Base-by-base conservation (phyloP, 2,888 invertebrate genomes). In the Drosophila rellima region DNA sequence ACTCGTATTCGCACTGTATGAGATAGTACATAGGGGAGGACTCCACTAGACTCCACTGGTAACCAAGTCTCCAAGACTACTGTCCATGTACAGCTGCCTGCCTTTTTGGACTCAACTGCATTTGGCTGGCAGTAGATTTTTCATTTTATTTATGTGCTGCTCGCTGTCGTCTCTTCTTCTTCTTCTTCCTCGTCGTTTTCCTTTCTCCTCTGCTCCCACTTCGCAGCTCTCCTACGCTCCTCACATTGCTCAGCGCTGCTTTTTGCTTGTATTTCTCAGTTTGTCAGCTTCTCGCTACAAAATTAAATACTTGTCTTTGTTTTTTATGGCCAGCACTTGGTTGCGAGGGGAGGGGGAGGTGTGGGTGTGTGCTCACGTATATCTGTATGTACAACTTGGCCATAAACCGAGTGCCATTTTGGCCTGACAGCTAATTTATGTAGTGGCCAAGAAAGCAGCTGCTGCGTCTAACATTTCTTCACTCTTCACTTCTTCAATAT, bases 391-490 rank as follows among this genome's bases (percentile, higher is more conserved):
- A 62, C 48, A 70, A 75, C 71, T 77, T 85, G 79, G 74, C 71
- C 74, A 80, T 85, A 82, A 81, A 78, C 56, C 70, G 70, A 66
- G 65, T 75, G 74, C 79, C 80, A 82, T 82, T 88, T 81, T 73
- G 71, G 63, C 74, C 79, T 86, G 88, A 80, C 86, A 90, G 82
- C 88, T 90, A 90, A 90, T 90, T 90, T 90, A 90, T 90, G 76
- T 89, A 90, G 90, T 90, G 87, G 75, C 82, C 80, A 81, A 74
- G 76, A 69, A 63, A 62, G 78, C 79, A 87, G 85, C 85, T 78
- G 80, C 82, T 66, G 66, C 76, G 63, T 52, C 52, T 55, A n/a
- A 8, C 15, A 33, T 31, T 59, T 48, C 45, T 68, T 23, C 56
- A 35, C 31, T 40, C 50, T 51, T 33, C 60, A 35, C 78, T 82